phyloP scores from a whole-genome alignment of 2,888 invertebrate genomes.

The Drosophila gaucha region DNA sequence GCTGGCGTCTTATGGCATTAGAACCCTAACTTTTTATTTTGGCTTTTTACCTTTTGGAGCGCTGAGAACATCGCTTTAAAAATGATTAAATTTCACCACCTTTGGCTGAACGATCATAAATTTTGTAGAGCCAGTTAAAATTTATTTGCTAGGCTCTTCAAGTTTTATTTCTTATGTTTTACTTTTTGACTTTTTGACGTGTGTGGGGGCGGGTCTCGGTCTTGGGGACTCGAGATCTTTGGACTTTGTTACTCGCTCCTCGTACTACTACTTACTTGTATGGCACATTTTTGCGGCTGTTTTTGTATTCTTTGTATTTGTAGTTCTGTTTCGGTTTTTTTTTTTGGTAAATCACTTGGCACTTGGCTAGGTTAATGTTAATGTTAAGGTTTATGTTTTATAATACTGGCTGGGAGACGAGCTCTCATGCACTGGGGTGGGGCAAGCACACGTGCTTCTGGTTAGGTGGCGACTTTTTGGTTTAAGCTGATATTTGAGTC shows the following conservation, averaged over 20 bases:
- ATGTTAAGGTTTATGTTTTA: not conserved
- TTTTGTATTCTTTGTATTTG: not conserved
- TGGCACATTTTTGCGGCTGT: conserved; percentile 46
- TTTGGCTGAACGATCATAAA: conserved; percentile 24
- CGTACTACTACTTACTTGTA: conserved; percentile 53
- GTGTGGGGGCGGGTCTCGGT: too few species aligned
- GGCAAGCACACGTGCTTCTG: conserved; percentile 7
- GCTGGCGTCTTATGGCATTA: conserved; percentile 2
- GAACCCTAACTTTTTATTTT: not conserved
- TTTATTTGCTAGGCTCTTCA: conserved; percentile 10
- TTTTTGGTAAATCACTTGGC: conserved; percentile 27
- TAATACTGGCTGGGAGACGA: conserved; percentile 21
- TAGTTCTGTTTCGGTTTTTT: not conserved
- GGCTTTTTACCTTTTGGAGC: not conserved
- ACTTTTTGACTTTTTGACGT: not conserved
- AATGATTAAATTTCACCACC: conserved; percentile 36
- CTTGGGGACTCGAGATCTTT: not conserved
- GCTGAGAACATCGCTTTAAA: conserved; percentile 53
- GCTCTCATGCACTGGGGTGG: conserved; percentile 16
- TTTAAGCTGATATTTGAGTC: not conserved
- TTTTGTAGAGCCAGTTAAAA: conserved; percentile 9
- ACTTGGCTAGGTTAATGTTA: not conserved
- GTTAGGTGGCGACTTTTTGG: not conserved
- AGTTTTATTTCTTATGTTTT: too few species aligned
- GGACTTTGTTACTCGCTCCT: not conserved